Base-by-base conservation (phyloP, 2,888 invertebrate species). In the Heliconius erato region DNA sequence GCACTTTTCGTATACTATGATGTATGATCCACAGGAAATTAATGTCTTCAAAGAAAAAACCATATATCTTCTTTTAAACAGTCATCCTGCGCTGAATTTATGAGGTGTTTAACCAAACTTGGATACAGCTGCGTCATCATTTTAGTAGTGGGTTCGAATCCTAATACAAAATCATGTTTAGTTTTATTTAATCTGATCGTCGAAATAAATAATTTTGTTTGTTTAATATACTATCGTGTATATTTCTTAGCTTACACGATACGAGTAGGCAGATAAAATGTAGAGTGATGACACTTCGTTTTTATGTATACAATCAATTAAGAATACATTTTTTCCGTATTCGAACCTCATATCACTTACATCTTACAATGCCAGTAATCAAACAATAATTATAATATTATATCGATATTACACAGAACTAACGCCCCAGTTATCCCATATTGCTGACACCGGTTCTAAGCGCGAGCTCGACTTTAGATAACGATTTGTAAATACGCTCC, bases 401-500 rank as follows among this genome's bases (percentile, higher is more conserved):
- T 26, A 72, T 44, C 44, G 40, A 71, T 44, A 44, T 44, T 35
- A 14, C 6, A 44, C 40, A 71, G 12, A 72, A 9, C 26, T 49
- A 28, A 49, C 26, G 40, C 19, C 32, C 54, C 59, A 67, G 67
- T 67, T 67, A 11, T 3, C 44, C 63, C 44, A 49, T 72, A 40
- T 4, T 28, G 80, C 82, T 83, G 80, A 80, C 79, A 65, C 44
- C 28, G 28, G 28, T 35, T 35, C 14, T 49, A 23, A 79, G 11
- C 78, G 76, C 28, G n/a, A 74, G 72, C 79, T 79, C 77, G 80
- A 80, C 82, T 76, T 83, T 84, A 82, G 84, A 84, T 84, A 85
- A 85, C 85, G 84, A 85, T 82, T 82, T 85, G 85, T 81, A 85
- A 84, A 85, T 74, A 85, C 72, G 68, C 59, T 71, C 68, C 68